phyloP scores from a whole-genome alignment of 2,797 vertebrate species.

The Ctenochaetus hawaiiensis region DNA sequence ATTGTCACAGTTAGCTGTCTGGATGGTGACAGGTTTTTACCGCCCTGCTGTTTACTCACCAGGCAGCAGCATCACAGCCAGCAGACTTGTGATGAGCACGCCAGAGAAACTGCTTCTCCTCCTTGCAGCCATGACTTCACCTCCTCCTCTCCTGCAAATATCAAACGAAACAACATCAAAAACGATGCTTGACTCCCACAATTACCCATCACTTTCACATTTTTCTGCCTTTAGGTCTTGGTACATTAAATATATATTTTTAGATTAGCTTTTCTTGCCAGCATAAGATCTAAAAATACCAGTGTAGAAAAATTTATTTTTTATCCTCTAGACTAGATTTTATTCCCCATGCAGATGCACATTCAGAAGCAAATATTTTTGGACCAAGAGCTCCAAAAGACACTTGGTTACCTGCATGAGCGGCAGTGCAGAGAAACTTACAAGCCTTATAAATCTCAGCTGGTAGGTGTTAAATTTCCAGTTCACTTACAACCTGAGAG shows the following conservation, averaged over 20 bases:
- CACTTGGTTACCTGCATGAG: not conserved
- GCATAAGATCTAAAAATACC: not conserved
- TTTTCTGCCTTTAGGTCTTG: not conserved
- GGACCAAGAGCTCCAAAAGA: not conserved
- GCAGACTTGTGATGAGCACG: conserved; percentile 51
- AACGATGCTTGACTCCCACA: not conserved
- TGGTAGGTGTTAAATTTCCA: not conserved
- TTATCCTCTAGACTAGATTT: not conserved
- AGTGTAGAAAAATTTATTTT: not conserved
- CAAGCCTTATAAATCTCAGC: not conserved
- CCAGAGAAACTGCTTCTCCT: conserved; percentile 57
- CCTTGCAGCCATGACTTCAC: conserved; percentile 68
- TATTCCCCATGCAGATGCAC: not conserved
- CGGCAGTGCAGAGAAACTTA: too few relatives aligned
- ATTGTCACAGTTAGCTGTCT: not conserved
- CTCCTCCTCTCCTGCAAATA: conserved; percentile 52
- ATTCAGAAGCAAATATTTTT: not conserved
- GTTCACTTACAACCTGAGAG: not conserved
- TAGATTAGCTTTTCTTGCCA: not conserved
- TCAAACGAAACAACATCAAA: conserved; percentile 12
- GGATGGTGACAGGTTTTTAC: not conserved
- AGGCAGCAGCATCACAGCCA: conserved; percentile 75
- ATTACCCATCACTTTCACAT: not conserved
- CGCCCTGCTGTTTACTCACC: conserved; percentile 67
- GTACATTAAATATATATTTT: not conserved